Evolutionary conservation across 64 coral and sea anemone genomes (phyloP), one percentile per base, ranked within the genome.

Genomic region (Actinia tenebrosa): DNA sequence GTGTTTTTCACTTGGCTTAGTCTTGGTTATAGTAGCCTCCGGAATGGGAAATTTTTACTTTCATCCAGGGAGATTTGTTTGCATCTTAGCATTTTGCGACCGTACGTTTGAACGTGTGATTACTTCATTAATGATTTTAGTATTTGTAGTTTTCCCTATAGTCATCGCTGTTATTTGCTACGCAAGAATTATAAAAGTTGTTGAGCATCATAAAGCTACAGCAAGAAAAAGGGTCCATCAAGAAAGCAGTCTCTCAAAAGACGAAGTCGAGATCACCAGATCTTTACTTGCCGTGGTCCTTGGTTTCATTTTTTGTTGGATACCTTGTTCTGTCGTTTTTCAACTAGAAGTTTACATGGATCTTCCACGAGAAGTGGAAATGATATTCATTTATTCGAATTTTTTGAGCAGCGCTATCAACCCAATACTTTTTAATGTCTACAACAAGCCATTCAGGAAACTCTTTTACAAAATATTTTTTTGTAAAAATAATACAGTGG

Each of bases 331-430:
- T 80, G 53, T 80, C 2, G 79, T 80, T 7, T 45, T 80, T 53
- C 79, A 50, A 16, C 44, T 80, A 1, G 43, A 23, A 22, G 79
- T 80, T 6, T 80, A 80, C 69, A 53, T 80, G 47, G 79, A 80
- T 53, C 79, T 80, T 53, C 79, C 79, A 6, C 10, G 79, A 80
- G 5, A 47, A 50, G 79, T 53, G 5, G 79, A 80, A 23, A 80
- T 80, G 79, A 47, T 80, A 50, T 80, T 80, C 45, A 80, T 37
- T 17, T 80, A 47, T 53, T 50, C 79, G 17, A 53, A 45, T 45
- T 80, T 50, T 53, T 16, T 80, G 79, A 80, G 79, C 79, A 80
- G 79, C 44, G 79, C 43, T 10, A 80, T 80, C 19, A 80, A 80
- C 47, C 79, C 79, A 45, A 80, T 80, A 80, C 43, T 80, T 50